A percentile compares a stretch with the other conserved stretches of the same genome.
Evolutionary conservation across 2,888 invertebrate genomes (phyloP).

Genomic region (Unio pictorum): DNA sequence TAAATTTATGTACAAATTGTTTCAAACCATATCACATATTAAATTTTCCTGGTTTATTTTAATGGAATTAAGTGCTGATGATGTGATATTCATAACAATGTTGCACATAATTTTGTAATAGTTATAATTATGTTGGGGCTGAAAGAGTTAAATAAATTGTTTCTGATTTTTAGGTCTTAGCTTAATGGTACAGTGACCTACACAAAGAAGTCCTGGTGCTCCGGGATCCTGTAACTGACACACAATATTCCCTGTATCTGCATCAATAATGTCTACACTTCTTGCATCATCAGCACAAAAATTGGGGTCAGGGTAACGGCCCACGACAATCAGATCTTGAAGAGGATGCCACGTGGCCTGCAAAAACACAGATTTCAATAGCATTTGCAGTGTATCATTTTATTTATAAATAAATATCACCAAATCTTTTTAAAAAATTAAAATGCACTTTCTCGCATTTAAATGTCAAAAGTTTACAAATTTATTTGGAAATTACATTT

Average conservation of each 20-base stretch:
- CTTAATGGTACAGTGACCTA: slow-evolving; percentile 26
- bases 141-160: not conserved
- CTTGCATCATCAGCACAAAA: slow-evolving; percentile 59
- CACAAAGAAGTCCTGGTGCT: slow-evolving; percentile 54
- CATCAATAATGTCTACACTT: slow-evolving; percentile 71
- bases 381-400: not conserved
- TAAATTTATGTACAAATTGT: too few species aligned
- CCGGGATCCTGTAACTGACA: slow-evolving; percentile 53
- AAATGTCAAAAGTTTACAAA: too few species aligned
- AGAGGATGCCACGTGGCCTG: slow-evolving; percentile 73
- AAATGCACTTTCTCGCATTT: too few species aligned
- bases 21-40: too few species aligned
- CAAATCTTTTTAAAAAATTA: too few species aligned
- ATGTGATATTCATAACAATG: too few species aligned
- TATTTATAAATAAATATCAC: not conserved
- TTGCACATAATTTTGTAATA: too few species aligned
- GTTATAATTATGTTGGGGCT: too few species aligned
- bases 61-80: too few species aligned
- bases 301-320: slow-evolving; percentile 71
- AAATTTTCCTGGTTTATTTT: too few species aligned
- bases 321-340: slow-evolving; percentile 71
- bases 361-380: slow-evolving; percentile 4
- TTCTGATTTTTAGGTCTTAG: not conserved
- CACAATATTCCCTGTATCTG: slow-evolving; percentile 59
- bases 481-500: too few species aligned